Base-by-base conservation (phyloP, 2,888 invertebrate genomes). In the Adelognathus sp. region DNA sequence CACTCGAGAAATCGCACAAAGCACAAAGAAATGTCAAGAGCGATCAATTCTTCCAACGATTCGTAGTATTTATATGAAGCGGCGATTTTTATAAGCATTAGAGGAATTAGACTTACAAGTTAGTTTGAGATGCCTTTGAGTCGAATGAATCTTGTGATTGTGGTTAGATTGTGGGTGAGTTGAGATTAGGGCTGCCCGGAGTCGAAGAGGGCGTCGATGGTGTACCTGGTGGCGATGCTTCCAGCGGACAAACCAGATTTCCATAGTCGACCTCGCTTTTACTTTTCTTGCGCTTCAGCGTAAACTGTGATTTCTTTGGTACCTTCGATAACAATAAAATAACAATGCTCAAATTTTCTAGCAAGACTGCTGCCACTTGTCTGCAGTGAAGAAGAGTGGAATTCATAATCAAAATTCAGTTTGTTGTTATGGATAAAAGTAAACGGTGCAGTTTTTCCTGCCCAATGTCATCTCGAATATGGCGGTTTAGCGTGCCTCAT, bases 201-300 rank as follows among this genome's bases (percentile, higher is more conserved):
- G 88, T 90, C 82, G 90, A 89, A 74, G 89, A 84, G 69, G 90
- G 84, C 76, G 89, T 86, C 83, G 88, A 88, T 84, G 91, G 89
- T 78, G 91, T 90, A 89, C 90, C 89, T 88, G 90, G 89, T 83
- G 92, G 92, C 79, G 93, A 92, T 85, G 92, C 91, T 84, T 93
- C 93, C 87, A 96, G 93, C n/a, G 98, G 98, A 87, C 98, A 98
- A 83, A 98, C 96, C 87, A 97, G 94, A 90, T 97, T 97, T 24
- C 96, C 96, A 86, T 96, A 95, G 86, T 97, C 97, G 41, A 95
- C 92, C 88, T 97, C 98, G 82, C 95, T 95, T 92, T 96, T 96
- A 88, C 96, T 96, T 92, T 96, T 97, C 88, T 95, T 95, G 56
- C 95, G 92, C 89, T 97, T 97, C 87, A 97, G 90, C 0, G 97